Evolutionary conservation across 2,888 invertebrate species (phyloP), one percentile per base, ranked within the genome.

Genomic region (Phaonia tiefii): DNA sequence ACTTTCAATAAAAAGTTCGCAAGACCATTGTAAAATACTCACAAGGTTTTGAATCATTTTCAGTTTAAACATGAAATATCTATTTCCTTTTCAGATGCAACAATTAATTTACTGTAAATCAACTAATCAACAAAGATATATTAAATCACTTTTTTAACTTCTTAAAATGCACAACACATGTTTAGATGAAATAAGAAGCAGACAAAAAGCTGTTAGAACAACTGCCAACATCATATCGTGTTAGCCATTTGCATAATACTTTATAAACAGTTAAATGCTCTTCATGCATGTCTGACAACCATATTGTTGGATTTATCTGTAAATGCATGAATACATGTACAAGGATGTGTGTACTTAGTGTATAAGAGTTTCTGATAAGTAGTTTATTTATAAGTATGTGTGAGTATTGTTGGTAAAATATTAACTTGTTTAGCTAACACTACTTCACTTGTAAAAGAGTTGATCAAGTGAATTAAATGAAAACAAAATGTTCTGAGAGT

Each of bases 211-310:
- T 31, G 31, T 22, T 51, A 51, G 8, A 51, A 22, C 51, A 20
- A 11, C 22, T 8, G 51, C 5, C 39, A 22, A 58, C 46, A 60
- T 60, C 44, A 56, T 3, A 31, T 8, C 31, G 44, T 69, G 22
- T 76, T 80, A 66, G 31, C 75, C 75, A 78, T 81, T 81, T 81
- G 78, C 81, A 81, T 81, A 81, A 81, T 81, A 75, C 63, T 78
- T 75, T 42, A 81, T 72, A 81, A 78, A 81, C 81, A 81, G 81
- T 81, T 81, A 81, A 81, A 78, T 78, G 78, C 58, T 81, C 78
- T 81, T 81, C 81, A 81, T 81, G 81, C 81, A 78, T 81, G 81
- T 78, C 78, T 81, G 49, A 72, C 56, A 63, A 71, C 66, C 67
- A 74, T 63, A 63, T 22, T 2, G 63, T 20, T 22, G 51, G 1